phyloP scores from a whole-genome alignment of 2,113 vertebrate genomes.

The Chlamydotis undulata region DNA sequence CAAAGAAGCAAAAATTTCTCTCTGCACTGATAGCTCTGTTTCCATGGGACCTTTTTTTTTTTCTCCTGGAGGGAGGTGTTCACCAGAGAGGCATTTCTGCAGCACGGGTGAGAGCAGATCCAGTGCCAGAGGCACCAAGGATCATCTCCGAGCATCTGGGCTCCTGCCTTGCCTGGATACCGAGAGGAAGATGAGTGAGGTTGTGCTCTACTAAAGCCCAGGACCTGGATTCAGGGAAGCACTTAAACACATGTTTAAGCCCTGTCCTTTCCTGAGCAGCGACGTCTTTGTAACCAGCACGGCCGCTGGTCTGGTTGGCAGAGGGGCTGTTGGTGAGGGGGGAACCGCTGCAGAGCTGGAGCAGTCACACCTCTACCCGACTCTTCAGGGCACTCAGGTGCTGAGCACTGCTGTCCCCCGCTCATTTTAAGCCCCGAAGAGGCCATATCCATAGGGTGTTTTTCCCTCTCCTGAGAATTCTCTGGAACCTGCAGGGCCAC shows the following conservation, averaged over 20 bases:
- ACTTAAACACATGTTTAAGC: not conserved
- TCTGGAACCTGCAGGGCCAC: not conserved
- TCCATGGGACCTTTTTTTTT: not conserved
- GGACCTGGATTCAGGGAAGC: not conserved
- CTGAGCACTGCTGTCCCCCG: fast-evolving
- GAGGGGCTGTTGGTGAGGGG: not conserved
- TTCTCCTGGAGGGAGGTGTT: not conserved
- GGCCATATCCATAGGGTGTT: not conserved
- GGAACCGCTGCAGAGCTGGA: not conserved
- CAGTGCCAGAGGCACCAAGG: not conserved
- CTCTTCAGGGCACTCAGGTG: not conserved
- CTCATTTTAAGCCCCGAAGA: not conserved
- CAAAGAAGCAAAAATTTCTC: not conserved
- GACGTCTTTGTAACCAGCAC: not conserved
- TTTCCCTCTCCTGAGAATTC: not conserved
- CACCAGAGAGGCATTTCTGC: not conserved
- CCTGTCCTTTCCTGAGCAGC: not conserved
- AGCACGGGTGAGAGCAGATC: not conserved
- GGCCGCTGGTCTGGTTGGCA: fast-evolving
- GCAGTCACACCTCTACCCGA: fast-evolving
- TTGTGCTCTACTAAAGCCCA: not conserved
- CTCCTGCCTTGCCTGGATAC: fast-evolving
- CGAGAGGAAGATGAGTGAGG: not conserved
- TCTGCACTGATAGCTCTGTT: not conserved
- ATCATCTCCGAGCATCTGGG: not conserved